A percentile compares a stretch with the other conserved stretches of the same genome.
Conservation (phyloP, 2,113 vertebrate species). For the Sardina pilchardus region DNA sequence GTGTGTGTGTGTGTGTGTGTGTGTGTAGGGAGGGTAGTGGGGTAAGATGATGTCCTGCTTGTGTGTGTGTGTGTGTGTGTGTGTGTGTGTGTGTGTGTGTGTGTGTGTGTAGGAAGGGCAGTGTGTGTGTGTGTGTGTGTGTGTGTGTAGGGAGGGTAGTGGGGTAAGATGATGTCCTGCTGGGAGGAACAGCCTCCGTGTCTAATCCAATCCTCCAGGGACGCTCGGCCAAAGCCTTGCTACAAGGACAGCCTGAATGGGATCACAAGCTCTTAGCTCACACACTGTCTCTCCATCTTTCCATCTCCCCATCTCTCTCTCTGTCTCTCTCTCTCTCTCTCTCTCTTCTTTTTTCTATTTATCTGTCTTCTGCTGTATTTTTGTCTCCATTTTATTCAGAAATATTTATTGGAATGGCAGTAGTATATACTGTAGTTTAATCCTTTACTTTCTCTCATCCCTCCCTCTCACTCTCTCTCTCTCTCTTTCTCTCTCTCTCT, state of each 20-base stretch:
- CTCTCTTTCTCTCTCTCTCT: not conserved
- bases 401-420: too few relatives aligned
- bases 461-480: not conserved
- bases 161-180: not conserved
- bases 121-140: slow-evolving; percentile 38
- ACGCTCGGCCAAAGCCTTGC: not conserved
- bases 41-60: not conserved
- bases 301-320: not conserved
- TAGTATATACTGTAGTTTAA: too few relatives aligned
- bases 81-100: slow-evolving; percentile 7
- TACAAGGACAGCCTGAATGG: slow-evolving; percentile 10
- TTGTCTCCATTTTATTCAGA: too few relatives aligned
- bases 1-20: not conserved
- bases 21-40: not conserved
- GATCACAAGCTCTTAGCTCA: not conserved
- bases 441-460: too few relatives aligned
- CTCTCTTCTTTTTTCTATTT: not conserved
- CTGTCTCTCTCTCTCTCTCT: not conserved
- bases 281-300: not conserved
- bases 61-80: not conserved
- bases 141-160: slow-evolving; percentile 46
- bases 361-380: too few relatives aligned
- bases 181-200: slow-evolving; percentile 44
- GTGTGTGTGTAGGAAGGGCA: slow-evolving; percentile 10
- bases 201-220: slow-evolving; percentile 12